Percentiles rank a stretch among this genome's conserved stretches.
These are phyloP conservation scores for Syngnathus floridae DNA, from an alignment of 2,113 vertebrate species.

Conservation along the genomic window DNA sequence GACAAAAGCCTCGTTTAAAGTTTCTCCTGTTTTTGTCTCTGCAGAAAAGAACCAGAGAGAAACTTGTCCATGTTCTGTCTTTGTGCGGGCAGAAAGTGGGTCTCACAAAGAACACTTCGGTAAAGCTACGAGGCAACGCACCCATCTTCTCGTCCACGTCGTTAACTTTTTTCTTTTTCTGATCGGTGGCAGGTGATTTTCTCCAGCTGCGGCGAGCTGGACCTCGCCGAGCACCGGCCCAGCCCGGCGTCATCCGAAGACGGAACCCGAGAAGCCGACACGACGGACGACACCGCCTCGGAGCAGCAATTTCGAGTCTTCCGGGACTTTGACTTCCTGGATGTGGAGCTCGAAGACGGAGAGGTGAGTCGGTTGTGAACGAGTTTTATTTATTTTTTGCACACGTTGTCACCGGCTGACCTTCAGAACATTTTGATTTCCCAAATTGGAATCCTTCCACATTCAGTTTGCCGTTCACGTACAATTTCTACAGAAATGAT, in stretches of 20 bases:
- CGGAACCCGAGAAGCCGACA: conserved; percentile 84
- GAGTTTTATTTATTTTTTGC: not conserved
- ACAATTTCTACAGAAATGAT: not conserved
- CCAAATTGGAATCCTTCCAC: too few species aligned
- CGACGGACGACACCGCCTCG: conserved; percentile 88
- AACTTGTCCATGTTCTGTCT: conserved; percentile 91
- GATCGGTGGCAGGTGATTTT: conserved; percentile 82
- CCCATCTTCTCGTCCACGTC: not conserved
- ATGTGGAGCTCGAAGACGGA: conserved; percentile 96
- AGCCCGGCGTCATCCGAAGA: conserved; percentile 92
- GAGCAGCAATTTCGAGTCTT: conserved; percentile 98
- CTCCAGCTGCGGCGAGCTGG: conserved; percentile 94
- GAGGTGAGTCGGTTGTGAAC: conserved; percentile 74
- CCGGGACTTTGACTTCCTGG: conserved; percentile 95
- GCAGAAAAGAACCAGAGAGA: conserved; percentile 94
- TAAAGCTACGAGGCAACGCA: conserved; percentile 60
- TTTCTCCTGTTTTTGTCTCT: conserved; percentile 27
- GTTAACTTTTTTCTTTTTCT: not conserved
- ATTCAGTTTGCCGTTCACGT: not conserved
- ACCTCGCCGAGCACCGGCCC: conserved; percentile 89
- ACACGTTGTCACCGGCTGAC: not conserved
- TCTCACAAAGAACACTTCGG: conserved; percentile 94
- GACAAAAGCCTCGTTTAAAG: not conserved
- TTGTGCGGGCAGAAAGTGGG: conserved; percentile 96
- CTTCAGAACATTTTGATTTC: not conserved